Percentiles rank a stretch among this genome's conserved stretches.
These are phyloP conservation scores for Artemia sp. DNA, from an alignment of 2,888 invertebrate species.

Conservation along the genomic window DNA sequence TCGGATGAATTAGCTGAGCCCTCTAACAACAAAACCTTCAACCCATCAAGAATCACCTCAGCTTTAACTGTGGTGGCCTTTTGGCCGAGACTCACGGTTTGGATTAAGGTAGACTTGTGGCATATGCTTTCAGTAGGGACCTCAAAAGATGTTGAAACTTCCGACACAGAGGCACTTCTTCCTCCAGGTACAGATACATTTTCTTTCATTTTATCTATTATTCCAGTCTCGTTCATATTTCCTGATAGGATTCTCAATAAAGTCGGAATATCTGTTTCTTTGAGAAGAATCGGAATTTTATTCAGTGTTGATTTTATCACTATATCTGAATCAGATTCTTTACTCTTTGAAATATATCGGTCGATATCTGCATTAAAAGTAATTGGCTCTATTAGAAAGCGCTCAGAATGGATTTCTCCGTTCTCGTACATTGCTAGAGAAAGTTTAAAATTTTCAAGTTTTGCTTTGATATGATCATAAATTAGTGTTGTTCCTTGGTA, in stretches of 20 bases:
- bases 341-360: not conserved
- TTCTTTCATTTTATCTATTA: not conserved
- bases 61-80: not conserved
- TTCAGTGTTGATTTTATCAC: not conserved
- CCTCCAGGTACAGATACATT: not conserved
- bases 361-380: not conserved
- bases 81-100: too few species aligned
- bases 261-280: not conserved
- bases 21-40: not conserved
- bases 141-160: not conserved
- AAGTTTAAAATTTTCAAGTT: not conserved
- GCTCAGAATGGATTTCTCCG: not conserved
- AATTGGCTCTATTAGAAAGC: slow-evolving; percentile 4
- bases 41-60: not conserved
- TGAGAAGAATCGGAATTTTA: not conserved
- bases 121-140: too few species aligned
- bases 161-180: not conserved
- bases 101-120: too few species aligned
- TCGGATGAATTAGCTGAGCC: not conserved
- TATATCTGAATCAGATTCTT: not conserved
- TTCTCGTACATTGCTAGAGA: not conserved
- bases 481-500: not conserved
- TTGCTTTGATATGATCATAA: not conserved
- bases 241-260: not conserved
- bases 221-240: not conserved